Conservation (phyloP, 2,113 vertebrate species). For the Apteryx owenii region DNA sequence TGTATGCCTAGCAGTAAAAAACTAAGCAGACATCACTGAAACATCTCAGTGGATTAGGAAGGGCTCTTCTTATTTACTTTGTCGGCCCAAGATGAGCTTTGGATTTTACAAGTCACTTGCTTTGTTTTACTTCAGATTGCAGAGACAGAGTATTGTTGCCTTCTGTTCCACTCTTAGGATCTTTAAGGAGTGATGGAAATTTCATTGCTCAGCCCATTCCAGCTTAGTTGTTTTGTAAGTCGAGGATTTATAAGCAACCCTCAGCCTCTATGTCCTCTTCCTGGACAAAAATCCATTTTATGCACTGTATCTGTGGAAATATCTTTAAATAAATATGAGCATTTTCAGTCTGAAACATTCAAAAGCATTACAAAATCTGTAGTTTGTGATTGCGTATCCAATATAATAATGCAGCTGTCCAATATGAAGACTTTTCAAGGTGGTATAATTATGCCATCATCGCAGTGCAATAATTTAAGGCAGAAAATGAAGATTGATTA, state of each 20-base stretch:
- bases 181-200: background rate
- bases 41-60: background rate
- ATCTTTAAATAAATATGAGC: background rate
- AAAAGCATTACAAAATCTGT: background rate
- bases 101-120: background rate
- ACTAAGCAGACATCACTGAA: background rate
- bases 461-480: background rate
- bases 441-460: background rate
- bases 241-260: background rate
- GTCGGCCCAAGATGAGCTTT: background rate
- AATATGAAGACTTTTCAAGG: background rate
- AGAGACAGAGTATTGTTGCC: background rate
- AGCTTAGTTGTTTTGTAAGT: background rate
- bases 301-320: background rate
- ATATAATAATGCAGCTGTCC: background rate
- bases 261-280: background rate
- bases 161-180: background rate
- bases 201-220: background rate
- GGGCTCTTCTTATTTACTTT: background rate
- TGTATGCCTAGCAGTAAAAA: background rate
- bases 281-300: background rate
- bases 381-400: background rate
- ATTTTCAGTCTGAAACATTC: background rate
- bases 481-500: background rate
- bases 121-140: background rate